These are phyloP conservation scores for Lathronympha strigana DNA, from an alignment of 2,888 invertebrate genomes.

Conservation along the genomic window DNA sequence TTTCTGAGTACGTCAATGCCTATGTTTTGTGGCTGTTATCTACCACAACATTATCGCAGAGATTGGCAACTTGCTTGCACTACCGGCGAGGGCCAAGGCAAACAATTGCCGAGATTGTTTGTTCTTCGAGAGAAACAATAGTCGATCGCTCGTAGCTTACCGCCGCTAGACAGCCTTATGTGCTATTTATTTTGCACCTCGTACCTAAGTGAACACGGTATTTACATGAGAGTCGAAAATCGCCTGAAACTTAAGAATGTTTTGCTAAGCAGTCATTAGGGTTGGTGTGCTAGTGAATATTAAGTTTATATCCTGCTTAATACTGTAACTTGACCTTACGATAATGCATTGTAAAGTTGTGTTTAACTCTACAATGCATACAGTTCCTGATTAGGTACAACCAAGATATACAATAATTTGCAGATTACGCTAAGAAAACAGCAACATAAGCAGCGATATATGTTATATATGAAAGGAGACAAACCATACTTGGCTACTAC, in stretches of 20 bases:
- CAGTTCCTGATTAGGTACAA: no score
- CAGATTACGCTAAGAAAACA: no score
- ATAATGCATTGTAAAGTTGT: no score
- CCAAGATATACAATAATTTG: no score
- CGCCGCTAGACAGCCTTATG: slow-evolving; percentile 1
- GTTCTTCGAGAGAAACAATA: slow-evolving; percentile 17
- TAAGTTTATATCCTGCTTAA: background rate
- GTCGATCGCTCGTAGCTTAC: slow-evolving; percentile 10
- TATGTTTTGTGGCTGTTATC: background rate
- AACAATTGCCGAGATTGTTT: slow-evolving; percentile 25
- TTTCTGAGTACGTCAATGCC: background rate
- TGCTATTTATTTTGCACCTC: slow-evolving; percentile 26
- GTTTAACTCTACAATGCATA: no score
- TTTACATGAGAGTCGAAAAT: slow-evolving; percentile 36
- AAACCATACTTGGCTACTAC: no score
- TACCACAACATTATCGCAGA: background rate
- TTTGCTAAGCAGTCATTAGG: slow-evolving; percentile 27
- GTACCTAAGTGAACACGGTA: slow-evolving; percentile 29
- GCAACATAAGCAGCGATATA: no score
- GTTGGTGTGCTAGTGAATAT: slow-evolving; percentile 14
- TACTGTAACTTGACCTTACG: background rate
- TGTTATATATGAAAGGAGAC: no score
- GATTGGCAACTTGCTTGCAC: slow-evolving; percentile 21
- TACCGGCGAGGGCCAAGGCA: slow-evolving; percentile 2
- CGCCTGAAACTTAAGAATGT: slow-evolving; percentile 17